These are phyloP conservation scores for Meloidogyne hapla DNA, from an alignment of 1,140 invertebrate species.

Conservation along the genomic window DNA sequence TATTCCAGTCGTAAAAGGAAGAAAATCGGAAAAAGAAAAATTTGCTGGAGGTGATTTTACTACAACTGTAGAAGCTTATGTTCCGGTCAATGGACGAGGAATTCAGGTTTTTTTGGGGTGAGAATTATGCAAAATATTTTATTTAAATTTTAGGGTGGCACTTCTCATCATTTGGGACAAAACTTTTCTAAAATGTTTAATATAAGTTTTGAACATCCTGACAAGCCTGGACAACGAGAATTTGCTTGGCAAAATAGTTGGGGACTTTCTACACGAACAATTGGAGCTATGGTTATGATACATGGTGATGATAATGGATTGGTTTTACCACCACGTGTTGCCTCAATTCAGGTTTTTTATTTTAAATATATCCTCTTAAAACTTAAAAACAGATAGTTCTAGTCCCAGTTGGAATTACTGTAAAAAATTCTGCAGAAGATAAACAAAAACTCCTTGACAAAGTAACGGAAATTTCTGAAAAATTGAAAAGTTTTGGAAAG, in stretches of 20 bases:
- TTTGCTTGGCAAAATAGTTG: slow-evolving; percentile 96
- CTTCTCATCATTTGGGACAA: slow-evolving; percentile 95
- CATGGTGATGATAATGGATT: slow-evolving; percentile 95
- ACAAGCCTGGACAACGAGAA: slow-evolving; percentile 68
- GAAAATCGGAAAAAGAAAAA: slow-evolving; percentile 98
- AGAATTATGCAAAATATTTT: not conserved
- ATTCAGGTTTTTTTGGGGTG: slow-evolving; percentile 73
- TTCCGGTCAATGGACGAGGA: slow-evolving; percentile 86
- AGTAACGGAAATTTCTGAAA: slow-evolving; percentile 70
- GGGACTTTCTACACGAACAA: slow-evolving; percentile 93
- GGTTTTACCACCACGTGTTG: slow-evolving; percentile 88
- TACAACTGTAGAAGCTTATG: slow-evolving; percentile 91
- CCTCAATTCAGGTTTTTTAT: slow-evolving; percentile 70
- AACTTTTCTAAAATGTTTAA: slow-evolving; percentile 99
- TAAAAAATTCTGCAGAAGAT: slow-evolving; percentile 74
- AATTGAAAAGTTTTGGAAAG: slow-evolving; percentile 65
- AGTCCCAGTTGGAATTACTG: slow-evolving; percentile 93
- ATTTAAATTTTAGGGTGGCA: slow-evolving; percentile 76
- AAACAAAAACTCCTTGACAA: slow-evolving; percentile 72
- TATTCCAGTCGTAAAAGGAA: slow-evolving; percentile 88
- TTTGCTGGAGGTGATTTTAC: slow-evolving; percentile 98
- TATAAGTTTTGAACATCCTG: slow-evolving; percentile 87
- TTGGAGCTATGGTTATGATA: slow-evolving; percentile 88
- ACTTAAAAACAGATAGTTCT: slow-evolving; percentile 73
- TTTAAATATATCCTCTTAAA: slow-evolving; percentile 1